Percentiles rank a stretch among this genome's conserved stretches.
phyloP scores from a whole-genome alignment of 2,113 vertebrate species.

The Oreochromis aureus region DNA sequence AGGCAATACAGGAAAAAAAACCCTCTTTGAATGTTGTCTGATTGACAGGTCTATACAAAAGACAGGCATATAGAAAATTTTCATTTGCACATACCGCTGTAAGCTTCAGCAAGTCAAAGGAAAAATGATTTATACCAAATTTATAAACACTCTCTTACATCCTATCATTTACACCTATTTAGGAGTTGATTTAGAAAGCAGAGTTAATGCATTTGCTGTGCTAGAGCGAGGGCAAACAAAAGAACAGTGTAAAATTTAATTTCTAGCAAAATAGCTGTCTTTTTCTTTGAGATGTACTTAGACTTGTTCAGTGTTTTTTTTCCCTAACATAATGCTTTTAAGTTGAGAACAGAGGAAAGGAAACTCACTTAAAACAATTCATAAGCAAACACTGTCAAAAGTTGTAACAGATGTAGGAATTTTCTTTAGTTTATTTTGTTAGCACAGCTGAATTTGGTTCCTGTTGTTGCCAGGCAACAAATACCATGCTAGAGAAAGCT shows the following conservation, averaged over 20 bases:
- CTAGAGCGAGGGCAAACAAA: neutral
- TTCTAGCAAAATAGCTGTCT: neutral
- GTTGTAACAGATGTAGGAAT: neutral
- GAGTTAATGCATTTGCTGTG: neutral
- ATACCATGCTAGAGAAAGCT: neutral
- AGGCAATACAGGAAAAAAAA: neutral
- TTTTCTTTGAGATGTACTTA: neutral
- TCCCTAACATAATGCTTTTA: neutral
- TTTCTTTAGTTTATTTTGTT: neutral
- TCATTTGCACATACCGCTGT: neutral
- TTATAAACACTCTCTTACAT: neutral
- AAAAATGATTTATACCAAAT: neutral
- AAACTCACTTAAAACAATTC: neutral
- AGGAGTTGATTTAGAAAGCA: neutral
- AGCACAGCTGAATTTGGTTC: neutral
- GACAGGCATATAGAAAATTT: neutral
- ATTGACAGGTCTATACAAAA: neutral
- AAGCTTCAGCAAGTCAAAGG: neutral
- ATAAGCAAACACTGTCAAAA: neutral
- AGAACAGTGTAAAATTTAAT: neutral
- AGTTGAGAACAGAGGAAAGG: neutral
- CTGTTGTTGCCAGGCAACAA: slow-evolving; percentile 30
- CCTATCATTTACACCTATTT: neutral
- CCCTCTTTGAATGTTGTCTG: neutral
- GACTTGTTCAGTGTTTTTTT: neutral